Conservation (phyloP, 2,888 invertebrate species). For the Gari tellinella region DNA sequence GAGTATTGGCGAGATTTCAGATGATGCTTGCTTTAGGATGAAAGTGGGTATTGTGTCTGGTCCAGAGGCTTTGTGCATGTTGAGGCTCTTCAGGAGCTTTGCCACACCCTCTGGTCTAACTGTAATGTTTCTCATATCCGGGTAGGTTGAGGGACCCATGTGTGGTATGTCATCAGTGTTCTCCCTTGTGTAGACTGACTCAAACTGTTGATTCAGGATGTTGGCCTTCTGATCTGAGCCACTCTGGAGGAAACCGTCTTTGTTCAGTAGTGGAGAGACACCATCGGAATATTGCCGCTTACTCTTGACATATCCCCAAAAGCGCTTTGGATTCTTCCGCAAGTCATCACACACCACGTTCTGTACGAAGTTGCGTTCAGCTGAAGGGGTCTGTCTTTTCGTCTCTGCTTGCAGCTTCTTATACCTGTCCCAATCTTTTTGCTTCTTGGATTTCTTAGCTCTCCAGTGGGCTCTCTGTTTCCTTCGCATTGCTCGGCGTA, state of each 20-base stretch:
- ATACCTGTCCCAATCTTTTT: slow-evolving; percentile 15
- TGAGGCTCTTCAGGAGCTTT: not conserved
- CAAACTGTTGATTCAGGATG: slow-evolving; percentile 24
- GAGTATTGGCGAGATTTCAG: too few relatives aligned
- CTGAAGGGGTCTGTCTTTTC: slow-evolving; percentile 7
- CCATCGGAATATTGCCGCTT: slow-evolving; percentile 12
- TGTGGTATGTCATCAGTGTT: slow-evolving; percentile 10
- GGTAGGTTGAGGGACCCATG: slow-evolving; percentile 1
- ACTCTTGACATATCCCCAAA: slow-evolving; percentile 22
- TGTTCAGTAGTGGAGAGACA: not conserved
- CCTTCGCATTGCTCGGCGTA: not conserved
- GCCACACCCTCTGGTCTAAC: too few relatives aligned
- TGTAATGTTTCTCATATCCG: slow-evolving; percentile 15
- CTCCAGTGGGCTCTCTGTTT: too few relatives aligned
- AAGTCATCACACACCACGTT: slow-evolving; percentile 14
- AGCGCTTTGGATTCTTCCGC: slow-evolving; percentile 7
- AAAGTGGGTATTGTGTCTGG: too few relatives aligned
- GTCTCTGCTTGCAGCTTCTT: slow-evolving; percentile 15
- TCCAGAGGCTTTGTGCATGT: not conserved
- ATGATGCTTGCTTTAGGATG: too few relatives aligned
- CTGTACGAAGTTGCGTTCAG: slow-evolving; percentile 7
- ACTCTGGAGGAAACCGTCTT: slow-evolving; percentile 21
- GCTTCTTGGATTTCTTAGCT: slow-evolving; percentile 1
- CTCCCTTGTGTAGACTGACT: too few relatives aligned
- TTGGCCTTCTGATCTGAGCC: slow-evolving; percentile 4